A percentile compares a stretch with the other conserved stretches of the same genome.
phyloP scores from a whole-genome alignment of 2,888 invertebrate genomes.

The Antitype chi region DNA sequence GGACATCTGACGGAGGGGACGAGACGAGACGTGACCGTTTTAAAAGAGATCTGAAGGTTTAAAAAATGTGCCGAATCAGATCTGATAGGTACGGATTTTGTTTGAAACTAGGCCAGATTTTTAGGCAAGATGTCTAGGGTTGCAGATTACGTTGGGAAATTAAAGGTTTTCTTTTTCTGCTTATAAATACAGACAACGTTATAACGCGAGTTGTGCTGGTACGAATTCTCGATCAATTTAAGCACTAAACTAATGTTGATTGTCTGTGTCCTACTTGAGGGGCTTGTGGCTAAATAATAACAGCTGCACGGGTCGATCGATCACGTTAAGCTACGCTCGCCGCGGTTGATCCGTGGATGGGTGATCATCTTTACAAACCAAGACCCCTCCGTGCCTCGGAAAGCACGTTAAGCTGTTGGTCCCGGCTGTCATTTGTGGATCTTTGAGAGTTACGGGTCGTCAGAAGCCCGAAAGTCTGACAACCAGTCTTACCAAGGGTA shows the following conservation, averaged over 20 bases:
- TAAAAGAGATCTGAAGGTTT: slow-evolving; percentile 54
- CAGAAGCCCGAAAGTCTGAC: no score
- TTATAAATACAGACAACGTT: background rate
- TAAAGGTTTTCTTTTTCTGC: slow-evolving; percentile 10
- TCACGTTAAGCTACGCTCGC: no score
- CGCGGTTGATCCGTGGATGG: no score
- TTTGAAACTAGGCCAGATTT: slow-evolving; percentile 51
- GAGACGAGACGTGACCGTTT: slow-evolving; percentile 53
- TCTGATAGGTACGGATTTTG: slow-evolving; percentile 39
- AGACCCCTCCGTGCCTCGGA: no score
- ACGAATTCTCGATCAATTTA: background rate
- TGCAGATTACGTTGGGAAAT: slow-evolving; percentile 23
- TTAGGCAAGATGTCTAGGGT: slow-evolving; percentile 33
- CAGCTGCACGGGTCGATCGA: no score
- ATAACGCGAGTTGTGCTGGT: background rate
- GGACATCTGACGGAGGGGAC: slow-evolving; percentile 61
- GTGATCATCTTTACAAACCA: no score
- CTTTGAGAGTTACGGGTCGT: no score
- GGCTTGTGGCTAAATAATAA: no score
- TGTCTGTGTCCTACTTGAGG: background rate
- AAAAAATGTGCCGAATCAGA: slow-evolving; percentile 62
- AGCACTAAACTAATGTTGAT: no score
- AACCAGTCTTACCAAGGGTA: no score
- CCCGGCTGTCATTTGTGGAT: no score
- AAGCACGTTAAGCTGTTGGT: no score